Base-by-base conservation (phyloP, 2,797 vertebrate genomes). In the Siniperca obscura region DNA sequence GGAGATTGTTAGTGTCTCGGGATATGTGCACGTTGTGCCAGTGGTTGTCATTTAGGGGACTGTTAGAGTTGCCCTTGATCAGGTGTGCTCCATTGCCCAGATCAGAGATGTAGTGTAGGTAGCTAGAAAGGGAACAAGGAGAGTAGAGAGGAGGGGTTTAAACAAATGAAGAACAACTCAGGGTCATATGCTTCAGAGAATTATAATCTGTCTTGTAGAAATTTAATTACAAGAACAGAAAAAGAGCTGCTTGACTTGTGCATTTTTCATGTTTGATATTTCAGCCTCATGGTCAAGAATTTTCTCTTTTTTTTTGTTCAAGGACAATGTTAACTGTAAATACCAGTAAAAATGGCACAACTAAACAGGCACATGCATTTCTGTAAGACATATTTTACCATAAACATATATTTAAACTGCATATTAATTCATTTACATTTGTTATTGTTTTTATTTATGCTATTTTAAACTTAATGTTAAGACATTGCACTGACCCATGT, bases 1-100 rank as follows among this genome's bases (percentile, higher is more conserved):
- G 98, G 48, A 99, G 97, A 84, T 99, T 99, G 95, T 97, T 99
- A 61, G 97, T 98, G 91, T 99, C 98, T 70, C 98, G 91, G 46
- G 98, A 99, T 88, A 99, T 98, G 96, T 99, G 98, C 78, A 99
- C 98, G 2, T 99, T 99, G 86, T 99, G 98, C 98, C 98, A 99
- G 92, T 99, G 98, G 93, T 99, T 99, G 95, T 99, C 98, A 65
- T 99, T 99, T 19, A 99, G 95, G 48, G 97, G 97, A 82, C 97
- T 98, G 91, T 99, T 99, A 44, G 98, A 99, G 93, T 98, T 99
- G 86, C 98, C 98, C 91, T 99, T 99, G 94, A 99, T 99, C 82
- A 99, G 96, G 90, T 99, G 98, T 56, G 98, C 98, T 86, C 98
- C 98, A 0, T 99, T 99, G 78, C 98, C 98, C 95, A 99, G 95